These are phyloP conservation scores for Ylistrum balloti DNA, from an alignment of 1,140 invertebrate species.

Conservation along the genomic window DNA sequence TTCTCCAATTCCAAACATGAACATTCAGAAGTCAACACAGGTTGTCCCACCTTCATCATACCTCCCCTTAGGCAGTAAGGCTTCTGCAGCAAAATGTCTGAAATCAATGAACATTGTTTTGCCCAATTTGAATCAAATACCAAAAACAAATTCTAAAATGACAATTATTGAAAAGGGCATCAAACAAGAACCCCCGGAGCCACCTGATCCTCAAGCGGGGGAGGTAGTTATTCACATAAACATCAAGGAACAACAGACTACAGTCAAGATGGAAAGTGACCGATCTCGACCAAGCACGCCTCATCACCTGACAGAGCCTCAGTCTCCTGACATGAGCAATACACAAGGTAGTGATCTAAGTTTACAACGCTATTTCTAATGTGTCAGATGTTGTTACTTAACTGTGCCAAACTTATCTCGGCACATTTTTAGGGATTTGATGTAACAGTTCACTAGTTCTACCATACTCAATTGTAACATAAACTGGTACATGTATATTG, in stretches of 20 bases:
- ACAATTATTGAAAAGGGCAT: conserved; percentile 15
- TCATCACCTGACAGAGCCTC: neutral
- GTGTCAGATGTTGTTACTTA: too few relatives aligned
- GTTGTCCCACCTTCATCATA: neutral
- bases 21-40: neutral
- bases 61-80: neutral
- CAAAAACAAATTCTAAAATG: conserved; percentile 3
- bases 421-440: too few relatives aligned
- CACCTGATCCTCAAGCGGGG: neutral
- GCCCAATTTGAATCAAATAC: neutral
- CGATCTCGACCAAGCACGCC: neutral
- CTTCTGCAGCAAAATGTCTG: neutral
- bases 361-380: too few relatives aligned
- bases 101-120: conserved; percentile 14
- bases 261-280: neutral
- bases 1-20: neutral
- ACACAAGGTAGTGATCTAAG: neutral
- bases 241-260: conserved; percentile 25
- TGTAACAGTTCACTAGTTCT: too few relatives aligned
- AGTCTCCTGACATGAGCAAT: neutral
- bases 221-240: conserved; percentile 12
- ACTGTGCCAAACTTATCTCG: too few relatives aligned
- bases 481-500: too few relatives aligned
- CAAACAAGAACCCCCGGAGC: neutral
- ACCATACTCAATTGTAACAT: too few relatives aligned